A percentile compares a stretch with the other conserved stretches of the same genome.
Evolutionary conservation across 2,888 invertebrate species (phyloP).

Genomic region (Andrena bicolor): DNA sequence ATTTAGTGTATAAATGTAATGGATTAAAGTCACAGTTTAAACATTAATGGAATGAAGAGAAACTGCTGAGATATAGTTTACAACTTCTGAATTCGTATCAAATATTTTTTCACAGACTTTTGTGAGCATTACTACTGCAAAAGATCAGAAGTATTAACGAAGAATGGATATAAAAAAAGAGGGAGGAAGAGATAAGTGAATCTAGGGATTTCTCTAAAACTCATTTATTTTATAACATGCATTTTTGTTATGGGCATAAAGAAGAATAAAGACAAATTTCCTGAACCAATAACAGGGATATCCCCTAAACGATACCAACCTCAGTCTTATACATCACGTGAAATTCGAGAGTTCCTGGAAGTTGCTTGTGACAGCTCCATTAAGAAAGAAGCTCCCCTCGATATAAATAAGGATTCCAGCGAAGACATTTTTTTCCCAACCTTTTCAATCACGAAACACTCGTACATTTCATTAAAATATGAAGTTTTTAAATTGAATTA

Average conservation of each 20-base stretch:
- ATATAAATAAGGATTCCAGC: neutral
- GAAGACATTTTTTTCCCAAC: neutral
- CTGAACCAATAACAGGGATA: neutral
- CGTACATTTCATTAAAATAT: neutral
- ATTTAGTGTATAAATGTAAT: neutral
- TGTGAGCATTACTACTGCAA: neutral
- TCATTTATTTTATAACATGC: no score
- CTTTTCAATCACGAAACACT: neutral
- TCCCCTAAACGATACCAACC: neutral
- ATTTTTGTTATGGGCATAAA: neutral
- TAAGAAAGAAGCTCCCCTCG: neutral
- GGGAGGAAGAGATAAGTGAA: no score
- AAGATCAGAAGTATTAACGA: no score
- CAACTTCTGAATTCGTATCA: conserved; percentile 4
- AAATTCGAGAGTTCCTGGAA: neutral
- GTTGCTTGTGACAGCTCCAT: neutral
- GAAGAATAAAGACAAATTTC: neutral
- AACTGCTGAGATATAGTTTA: neutral
- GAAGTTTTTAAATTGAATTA: neutral
- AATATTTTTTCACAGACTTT: conserved; percentile 14
- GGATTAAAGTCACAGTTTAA: neutral
- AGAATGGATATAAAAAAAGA: no score
- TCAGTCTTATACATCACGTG: neutral
- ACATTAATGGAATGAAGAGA: neutral
- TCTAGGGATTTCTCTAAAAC: no score